A percentile compares a stretch with the other conserved stretches of the same genome.
phyloP scores from a whole-genome alignment of 2,797 vertebrate genomes.

The Pseudopleuronectes americanus region DNA sequence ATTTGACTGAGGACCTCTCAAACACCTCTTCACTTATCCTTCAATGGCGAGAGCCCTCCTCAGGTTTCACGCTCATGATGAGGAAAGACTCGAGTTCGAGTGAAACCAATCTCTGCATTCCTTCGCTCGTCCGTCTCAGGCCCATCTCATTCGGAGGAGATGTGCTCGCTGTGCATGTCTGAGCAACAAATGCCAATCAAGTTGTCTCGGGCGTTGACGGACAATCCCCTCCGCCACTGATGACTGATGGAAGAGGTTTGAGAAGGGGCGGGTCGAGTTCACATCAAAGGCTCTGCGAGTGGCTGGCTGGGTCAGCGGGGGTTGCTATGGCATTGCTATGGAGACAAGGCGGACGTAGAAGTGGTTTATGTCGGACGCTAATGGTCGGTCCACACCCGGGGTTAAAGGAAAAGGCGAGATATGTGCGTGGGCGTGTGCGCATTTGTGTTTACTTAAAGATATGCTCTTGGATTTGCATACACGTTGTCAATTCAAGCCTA shows the following conservation, averaged over 20 bases:
- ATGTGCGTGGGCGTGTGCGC: neutral
- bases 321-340: slow-evolving; percentile 70
- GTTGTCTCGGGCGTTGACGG: slow-evolving; percentile 56
- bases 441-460: neutral
- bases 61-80: neutral
- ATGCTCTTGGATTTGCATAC: slow-evolving; percentile 20
- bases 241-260: slow-evolving; percentile 62
- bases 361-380: slow-evolving; percentile 56
- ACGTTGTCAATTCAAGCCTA: slow-evolving; percentile 9
- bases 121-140: slow-evolving; percentile 44
- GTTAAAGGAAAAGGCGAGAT: slow-evolving; percentile 24
- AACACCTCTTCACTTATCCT: slow-evolving; percentile 21
- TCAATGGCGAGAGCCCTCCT: slow-evolving; percentile 4
- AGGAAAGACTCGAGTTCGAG: slow-evolving; percentile 18
- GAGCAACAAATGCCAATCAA: slow-evolving; percentile 66
- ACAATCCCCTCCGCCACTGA: slow-evolving; percentile 64
- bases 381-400: slow-evolving; percentile 43
- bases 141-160: slow-evolving; percentile 42
- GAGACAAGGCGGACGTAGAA: slow-evolving; percentile 55
- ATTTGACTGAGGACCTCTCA: slow-evolving; percentile 14
- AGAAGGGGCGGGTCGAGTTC: slow-evolving; percentile 60
- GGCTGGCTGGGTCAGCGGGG: slow-evolving; percentile 41
- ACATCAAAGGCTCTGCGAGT: slow-evolving; percentile 65
- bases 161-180: slow-evolving; percentile 35
- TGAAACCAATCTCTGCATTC: slow-evolving; percentile 41